These are phyloP conservation scores for Coptodon bakossiorum DNA, from an alignment of 2,113 vertebrate genomes.

Conservation along the genomic window DNA sequence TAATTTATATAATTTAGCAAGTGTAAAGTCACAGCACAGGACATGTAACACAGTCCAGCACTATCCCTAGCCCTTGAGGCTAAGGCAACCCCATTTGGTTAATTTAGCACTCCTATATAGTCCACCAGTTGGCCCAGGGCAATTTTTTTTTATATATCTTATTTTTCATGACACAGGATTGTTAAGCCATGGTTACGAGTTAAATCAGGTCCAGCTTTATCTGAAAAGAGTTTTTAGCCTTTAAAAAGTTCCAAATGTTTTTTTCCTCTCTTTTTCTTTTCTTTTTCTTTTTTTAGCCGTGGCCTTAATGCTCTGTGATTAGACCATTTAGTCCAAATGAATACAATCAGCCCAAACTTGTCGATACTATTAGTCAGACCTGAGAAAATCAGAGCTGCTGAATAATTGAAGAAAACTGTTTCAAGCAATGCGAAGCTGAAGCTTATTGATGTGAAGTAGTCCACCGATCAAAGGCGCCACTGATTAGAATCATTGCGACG, in stretches of 20 bases:
- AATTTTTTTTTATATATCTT: not conserved
- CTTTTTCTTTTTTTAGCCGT: not conserved
- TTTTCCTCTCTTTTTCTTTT: not conserved
- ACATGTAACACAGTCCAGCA: not conserved
- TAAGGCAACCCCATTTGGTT: not conserved
- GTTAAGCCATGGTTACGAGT: not conserved
- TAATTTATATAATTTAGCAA: not conserved
- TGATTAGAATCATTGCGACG: not conserved
- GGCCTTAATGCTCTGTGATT: not conserved
- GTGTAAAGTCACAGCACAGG: not conserved
- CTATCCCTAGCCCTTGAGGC: not conserved
- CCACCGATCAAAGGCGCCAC: slow-evolving; percentile 2
- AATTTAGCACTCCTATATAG: not conserved
- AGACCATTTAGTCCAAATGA: not conserved
- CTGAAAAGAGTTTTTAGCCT: not conserved
- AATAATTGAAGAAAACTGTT: not conserved
- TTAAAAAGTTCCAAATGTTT: not conserved
- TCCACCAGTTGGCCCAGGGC: not conserved
- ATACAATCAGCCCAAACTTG: not conserved
- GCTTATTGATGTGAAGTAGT: not conserved
- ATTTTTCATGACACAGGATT: not conserved
- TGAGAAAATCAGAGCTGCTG: not conserved
- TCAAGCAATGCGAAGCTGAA: not conserved
- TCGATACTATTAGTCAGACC: not conserved
- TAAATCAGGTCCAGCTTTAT: not conserved